phyloP scores from a whole-genome alignment of 2,888 invertebrate genomes.

The Chymomyza caudatula region DNA sequence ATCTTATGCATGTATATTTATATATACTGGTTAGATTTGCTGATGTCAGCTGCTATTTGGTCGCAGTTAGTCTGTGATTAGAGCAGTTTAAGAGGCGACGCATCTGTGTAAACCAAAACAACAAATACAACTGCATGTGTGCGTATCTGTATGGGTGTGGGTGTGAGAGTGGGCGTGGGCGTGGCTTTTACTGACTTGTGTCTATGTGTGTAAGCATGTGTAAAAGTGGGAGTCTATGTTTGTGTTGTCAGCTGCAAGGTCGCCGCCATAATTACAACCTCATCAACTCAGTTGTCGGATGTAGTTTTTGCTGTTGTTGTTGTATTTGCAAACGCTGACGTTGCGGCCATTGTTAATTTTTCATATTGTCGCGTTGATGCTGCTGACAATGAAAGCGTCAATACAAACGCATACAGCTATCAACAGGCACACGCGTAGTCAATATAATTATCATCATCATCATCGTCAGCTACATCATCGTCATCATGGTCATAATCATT shows the following conservation, averaged over 20 bases:
- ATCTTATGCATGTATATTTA: background rate
- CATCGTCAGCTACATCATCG: constrained; percentile 20
- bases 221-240: background rate
- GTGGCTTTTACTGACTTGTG: background rate
- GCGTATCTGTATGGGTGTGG: constrained; percentile 12
- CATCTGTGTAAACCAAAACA: background rate
- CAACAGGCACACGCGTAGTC: background rate
- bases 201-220: background rate
- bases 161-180: too few species aligned
- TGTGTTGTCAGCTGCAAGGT: constrained; percentile 21
- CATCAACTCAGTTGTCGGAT: constrained; percentile 20
- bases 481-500: constrained; percentile 10
- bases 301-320: constrained; percentile 10
- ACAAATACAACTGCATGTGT: constrained; percentile 38
- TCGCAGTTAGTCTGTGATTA: constrained; percentile 19
- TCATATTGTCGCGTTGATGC: constrained; percentile 25
- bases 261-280: constrained; percentile 26
- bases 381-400: constrained; percentile 18
- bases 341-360: constrained; percentile 12
- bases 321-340: constrained; percentile 7
- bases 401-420: background rate
- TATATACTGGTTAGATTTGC: background rate
- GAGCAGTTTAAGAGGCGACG: constrained; percentile 24
- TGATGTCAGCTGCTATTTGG: background rate
- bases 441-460: constrained; percentile 6